A percentile compares a stretch with the other conserved stretches of the same genome.
Conservation (phyloP, 2,888 invertebrate genomes). For the Amitus sp. region DNA sequence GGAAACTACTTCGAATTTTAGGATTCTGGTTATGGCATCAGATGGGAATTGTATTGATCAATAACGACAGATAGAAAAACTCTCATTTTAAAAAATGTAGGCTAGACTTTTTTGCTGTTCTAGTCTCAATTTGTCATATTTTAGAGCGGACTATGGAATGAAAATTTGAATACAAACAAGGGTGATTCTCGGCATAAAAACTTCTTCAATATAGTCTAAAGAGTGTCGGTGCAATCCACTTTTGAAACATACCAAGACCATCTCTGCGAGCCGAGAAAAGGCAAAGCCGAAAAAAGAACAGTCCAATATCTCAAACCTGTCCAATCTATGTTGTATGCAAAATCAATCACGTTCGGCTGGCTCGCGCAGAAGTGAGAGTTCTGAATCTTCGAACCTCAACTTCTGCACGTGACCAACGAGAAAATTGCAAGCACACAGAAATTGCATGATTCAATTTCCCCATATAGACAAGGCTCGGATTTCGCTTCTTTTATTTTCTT, state of each 20-base stretch:
- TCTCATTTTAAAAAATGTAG: too few species aligned
- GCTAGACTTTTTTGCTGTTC: too few species aligned
- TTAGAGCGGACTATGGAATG: too few species aligned
- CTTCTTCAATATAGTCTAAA: not conserved
- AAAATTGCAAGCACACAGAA: not conserved
- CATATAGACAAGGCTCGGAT: not conserved
- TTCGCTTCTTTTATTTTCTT: not conserved
- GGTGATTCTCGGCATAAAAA: not conserved
- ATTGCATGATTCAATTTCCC: not conserved
- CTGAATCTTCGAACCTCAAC: slow-evolving; percentile 44
- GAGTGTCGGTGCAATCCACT: slow-evolving; percentile 23
- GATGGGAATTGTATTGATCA: too few species aligned
- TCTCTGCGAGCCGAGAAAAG: slow-evolving; percentile 40
- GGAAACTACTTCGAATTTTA: too few species aligned
- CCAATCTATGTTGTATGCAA: slow-evolving; percentile 66
- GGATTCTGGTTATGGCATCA: too few species aligned
- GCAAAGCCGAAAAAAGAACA: slow-evolving; percentile 54
- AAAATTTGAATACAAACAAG: too few species aligned
- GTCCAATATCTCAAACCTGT: slow-evolving; percentile 67
- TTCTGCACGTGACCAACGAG: slow-evolving; percentile 50
- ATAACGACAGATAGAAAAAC: too few species aligned
- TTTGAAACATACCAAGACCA: slow-evolving; percentile 26
- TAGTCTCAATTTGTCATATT: too few species aligned
- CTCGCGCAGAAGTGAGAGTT: slow-evolving; percentile 33
- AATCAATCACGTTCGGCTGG: slow-evolving; percentile 62